A percentile compares a stretch with the other conserved stretches of the same genome.
Evolutionary conservation across 1,140 invertebrate species (phyloP).

Genomic region (Hyles euphorbiae): DNA sequence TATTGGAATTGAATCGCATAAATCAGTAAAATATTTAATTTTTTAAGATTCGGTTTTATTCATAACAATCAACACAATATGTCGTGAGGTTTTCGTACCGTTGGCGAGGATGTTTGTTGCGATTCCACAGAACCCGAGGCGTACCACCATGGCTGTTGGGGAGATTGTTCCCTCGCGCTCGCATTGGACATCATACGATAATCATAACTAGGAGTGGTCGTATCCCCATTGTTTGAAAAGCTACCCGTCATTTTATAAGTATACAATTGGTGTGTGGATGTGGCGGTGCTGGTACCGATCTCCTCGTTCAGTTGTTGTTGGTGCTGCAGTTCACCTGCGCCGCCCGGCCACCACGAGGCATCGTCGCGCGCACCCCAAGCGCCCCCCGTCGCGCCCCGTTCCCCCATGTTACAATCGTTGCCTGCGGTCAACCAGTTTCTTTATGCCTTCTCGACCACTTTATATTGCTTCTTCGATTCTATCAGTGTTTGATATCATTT

Average conservation of each 20-base stretch:
- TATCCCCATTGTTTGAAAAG: constrained; percentile 81
- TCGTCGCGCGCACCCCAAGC: constrained; percentile 80
- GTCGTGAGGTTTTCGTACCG: constrained; percentile 39
- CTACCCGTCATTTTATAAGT: constrained; percentile 90
- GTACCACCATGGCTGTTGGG: constrained; percentile 68
- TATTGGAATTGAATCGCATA: not conserved
- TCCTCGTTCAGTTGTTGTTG: constrained; percentile 77
- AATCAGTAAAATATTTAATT: not conserved
- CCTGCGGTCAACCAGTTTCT: constrained; percentile 67
- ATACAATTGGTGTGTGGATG: constrained; percentile 83
- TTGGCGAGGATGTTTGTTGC: constrained; percentile 60
- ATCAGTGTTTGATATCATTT: constrained; percentile 37
- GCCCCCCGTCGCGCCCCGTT: constrained; percentile 74
- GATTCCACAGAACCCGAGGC: constrained; percentile 54
- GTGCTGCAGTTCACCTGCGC: constrained; percentile 76
- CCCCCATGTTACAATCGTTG: constrained; percentile 66
- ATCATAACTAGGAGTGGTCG: constrained; percentile 53
- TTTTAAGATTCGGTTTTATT: not conserved
- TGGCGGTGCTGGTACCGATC: constrained; percentile 75
- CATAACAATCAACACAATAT: not conserved
- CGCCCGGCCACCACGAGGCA: constrained; percentile 78
- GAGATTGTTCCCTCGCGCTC: constrained; percentile 57
- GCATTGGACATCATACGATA: constrained; percentile 62
- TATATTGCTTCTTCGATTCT: constrained; percentile 40
- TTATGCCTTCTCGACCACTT: constrained; percentile 49